phyloP scores from a whole-genome alignment of 2,888 invertebrate species.

The Bellardia bayeri region DNA sequence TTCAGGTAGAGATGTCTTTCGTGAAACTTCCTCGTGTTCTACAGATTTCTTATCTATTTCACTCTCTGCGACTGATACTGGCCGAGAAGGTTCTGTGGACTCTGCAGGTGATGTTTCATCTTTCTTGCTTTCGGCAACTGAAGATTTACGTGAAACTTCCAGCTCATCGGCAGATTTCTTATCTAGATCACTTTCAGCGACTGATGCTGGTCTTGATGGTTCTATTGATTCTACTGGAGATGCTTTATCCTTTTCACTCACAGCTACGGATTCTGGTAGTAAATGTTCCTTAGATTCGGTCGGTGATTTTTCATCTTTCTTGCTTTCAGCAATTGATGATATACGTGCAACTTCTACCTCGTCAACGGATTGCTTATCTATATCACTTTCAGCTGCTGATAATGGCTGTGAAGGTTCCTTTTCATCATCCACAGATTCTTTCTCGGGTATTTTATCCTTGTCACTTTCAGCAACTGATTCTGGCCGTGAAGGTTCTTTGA shows the following conservation, averaged over 20 bases:
- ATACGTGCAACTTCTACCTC: no score
- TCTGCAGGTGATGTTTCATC: conserved; percentile 58
- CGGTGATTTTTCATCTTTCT: no score
- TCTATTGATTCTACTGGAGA: conserved; percentile 54
- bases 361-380: no score
- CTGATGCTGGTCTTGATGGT: conserved; percentile 59
- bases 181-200: conserved; percentile 37
- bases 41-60: conserved; percentile 41
- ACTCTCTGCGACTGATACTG: conserved; percentile 53
- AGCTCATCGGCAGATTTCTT: conserved; percentile 45
- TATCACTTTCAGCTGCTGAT: neutral
- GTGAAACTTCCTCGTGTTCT: conserved; percentile 27
- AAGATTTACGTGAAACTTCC: conserved; percentile 37
- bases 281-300: conserved; percentile 42
- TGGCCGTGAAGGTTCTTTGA: conserved; percentile 63
- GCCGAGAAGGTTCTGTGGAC: conserved; percentile 65
- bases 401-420: conserved; percentile 63
- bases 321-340: no score
- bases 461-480: conserved; percentile 55
- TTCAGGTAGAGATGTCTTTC: conserved; percentile 48
- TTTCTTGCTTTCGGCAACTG: conserved; percentile 61
- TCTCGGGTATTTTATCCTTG: conserved; percentile 32
- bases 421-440: no score
- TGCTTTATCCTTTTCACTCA: conserved; percentile 64
- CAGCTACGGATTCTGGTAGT: conserved; percentile 70